These are phyloP conservation scores for Mnemiopsis leidyi DNA, from an alignment of 37 sponge, comb jelly and placozoan genomes.

Conservation along the genomic window DNA sequence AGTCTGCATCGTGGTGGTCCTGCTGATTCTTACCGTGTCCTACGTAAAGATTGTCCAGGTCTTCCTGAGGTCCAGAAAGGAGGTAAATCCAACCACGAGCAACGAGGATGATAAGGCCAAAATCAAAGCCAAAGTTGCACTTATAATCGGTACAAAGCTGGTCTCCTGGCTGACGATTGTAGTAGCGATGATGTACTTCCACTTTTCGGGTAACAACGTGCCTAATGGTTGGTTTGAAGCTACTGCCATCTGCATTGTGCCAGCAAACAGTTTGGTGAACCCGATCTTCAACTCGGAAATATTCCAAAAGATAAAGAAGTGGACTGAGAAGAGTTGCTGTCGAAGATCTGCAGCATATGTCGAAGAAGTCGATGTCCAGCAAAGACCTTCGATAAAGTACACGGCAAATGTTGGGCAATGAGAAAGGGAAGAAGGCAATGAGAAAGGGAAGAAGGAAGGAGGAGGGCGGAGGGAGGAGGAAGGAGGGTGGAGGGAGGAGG, in stretches of 20 bases:
- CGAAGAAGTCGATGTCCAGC: too few relatives aligned
- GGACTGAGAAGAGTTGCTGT: too few relatives aligned
- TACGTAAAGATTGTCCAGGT: not conserved
- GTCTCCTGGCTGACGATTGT: constrained; percentile 3
- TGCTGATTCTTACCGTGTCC: not conserved
- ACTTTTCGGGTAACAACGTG: not conserved
- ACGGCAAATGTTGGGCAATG: too few relatives aligned
- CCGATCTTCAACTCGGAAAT: constrained; percentile 51
- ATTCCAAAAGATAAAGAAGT: too few relatives aligned
- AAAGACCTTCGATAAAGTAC: too few relatives aligned
- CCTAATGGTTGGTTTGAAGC: not conserved
- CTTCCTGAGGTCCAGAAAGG: not conserved
- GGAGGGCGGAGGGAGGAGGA: too few relatives aligned
- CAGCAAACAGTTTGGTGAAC: constrained; percentile 8
- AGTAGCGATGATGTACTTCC: not conserved
- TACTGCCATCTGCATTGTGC: constrained; percentile 26
- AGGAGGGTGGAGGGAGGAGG: too few relatives aligned
- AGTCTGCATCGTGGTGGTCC: not conserved
- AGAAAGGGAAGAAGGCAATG: too few relatives aligned
- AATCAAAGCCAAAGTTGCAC: not conserved
- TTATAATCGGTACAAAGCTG: constrained; percentile 10
- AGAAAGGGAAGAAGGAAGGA: too few relatives aligned
- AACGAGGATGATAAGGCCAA: not conserved
- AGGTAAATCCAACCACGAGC: not conserved
- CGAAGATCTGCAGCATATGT: too few relatives aligned